Percentiles rank a stretch among this genome's conserved stretches.
Evolutionary conservation across 2,888 invertebrate species (phyloP).

Genomic region (Hesperia comma): DNA sequence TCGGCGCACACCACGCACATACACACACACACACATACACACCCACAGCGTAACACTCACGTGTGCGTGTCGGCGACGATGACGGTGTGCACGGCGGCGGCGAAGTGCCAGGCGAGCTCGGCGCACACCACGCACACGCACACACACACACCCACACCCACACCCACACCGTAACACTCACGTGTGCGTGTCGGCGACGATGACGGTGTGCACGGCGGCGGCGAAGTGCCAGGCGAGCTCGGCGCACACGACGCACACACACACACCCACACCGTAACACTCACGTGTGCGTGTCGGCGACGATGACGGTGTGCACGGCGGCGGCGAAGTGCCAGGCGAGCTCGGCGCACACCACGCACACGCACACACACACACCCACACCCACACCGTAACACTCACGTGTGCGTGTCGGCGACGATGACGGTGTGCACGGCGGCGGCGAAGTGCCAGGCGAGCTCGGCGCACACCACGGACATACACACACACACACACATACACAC

Average conservation of each 20-base stretch:
- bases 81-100: constrained; percentile 96
- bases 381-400: constrained; percentile 58
- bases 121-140: constrained; percentile 79
- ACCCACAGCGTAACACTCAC: too few relatives aligned
- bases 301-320: constrained; percentile 95
- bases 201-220: constrained; percentile 96
- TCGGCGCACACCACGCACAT: constrained; percentile 94
- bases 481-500: too few relatives aligned
- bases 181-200: constrained; percentile 97
- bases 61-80: constrained; percentile 97
- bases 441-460: constrained; percentile 96
- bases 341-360: constrained; percentile 85
- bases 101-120: too few relatives aligned
- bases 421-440: constrained; percentile 97
- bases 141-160: too few relatives aligned
- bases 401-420: constrained; percentile 97
- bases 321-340: too few relatives aligned
- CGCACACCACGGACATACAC: constrained; percentile 95
- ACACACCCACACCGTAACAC: too few relatives aligned
- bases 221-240: constrained; percentile 96
- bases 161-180: constrained; percentile 50
- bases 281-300: constrained; percentile 96
- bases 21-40: too few relatives aligned
- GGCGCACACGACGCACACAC: constrained; percentile 94
- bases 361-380: too few relatives aligned